A percentile compares a stretch with the other conserved stretches of the same genome.
Evolutionary conservation across 2,797 vertebrate genomes (phyloP).

Genomic region (Borostomias antarcticus): DNA sequence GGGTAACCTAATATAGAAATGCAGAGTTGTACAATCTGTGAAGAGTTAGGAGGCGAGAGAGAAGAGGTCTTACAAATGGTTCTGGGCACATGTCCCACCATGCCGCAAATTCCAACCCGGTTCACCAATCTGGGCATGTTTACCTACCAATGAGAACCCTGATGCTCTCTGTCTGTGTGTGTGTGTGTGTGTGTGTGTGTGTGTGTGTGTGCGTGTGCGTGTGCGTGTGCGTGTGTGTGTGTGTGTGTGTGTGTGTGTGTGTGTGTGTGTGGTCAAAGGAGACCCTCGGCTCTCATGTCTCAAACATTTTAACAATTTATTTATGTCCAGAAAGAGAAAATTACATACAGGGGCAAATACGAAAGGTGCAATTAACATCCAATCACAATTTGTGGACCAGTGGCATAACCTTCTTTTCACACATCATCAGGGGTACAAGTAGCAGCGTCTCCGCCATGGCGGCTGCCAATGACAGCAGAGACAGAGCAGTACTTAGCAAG

Average conservation of each 20-base stretch:
- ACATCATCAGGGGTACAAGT: no score
- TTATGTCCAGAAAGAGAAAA: no score
- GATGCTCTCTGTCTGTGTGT: slow-evolving; percentile 54
- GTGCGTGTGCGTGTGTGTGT: slow-evolving; percentile 27
- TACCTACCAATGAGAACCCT: slow-evolving; percentile 74
- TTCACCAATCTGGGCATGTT: slow-evolving; percentile 77
- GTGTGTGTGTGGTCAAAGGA: slow-evolving; percentile 77
- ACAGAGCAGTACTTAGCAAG: no score
- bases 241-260: slow-evolving; percentile 1
- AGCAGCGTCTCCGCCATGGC: no score
- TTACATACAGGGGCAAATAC: no score
- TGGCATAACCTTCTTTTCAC: no score
- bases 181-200: slow-evolving; percentile 15
- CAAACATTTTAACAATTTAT: no score
- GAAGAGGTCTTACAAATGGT: slow-evolving; percentile 71
- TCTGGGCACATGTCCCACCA: slow-evolving; percentile 73
- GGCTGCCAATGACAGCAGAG: no score
- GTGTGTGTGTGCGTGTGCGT: slow-evolving; percentile 42
- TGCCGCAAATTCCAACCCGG: slow-evolving; percentile 65
- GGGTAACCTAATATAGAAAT: slow-evolving; percentile 66
- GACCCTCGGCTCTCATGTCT: slow-evolving; percentile 73
- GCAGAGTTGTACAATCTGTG: slow-evolving; percentile 70
- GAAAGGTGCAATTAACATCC: no score
- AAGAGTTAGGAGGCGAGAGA: slow-evolving; percentile 64
- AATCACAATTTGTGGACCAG: no score